phyloP scores from a whole-genome alignment of 2,888 invertebrate genomes.

The Eristalis tenax region DNA sequence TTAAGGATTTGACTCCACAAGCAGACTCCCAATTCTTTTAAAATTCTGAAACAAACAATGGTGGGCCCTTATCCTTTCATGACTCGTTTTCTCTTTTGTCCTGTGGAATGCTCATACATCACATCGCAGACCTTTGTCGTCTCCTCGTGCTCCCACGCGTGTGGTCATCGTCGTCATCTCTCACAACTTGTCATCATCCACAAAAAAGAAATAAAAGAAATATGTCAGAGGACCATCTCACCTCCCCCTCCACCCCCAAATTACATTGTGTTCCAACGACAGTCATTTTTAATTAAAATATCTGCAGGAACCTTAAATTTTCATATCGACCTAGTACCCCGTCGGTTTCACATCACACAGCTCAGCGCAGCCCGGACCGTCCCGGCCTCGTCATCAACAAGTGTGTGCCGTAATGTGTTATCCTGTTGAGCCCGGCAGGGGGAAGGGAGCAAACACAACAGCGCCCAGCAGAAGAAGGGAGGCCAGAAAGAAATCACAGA shows the following conservation, averaged over 20 bases:
- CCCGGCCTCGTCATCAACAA: constrained; percentile 34
- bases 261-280: constrained; percentile 8
- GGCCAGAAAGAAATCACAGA: constrained; percentile 39
- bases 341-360: not conserved
- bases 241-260: not conserved
- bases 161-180: not conserved
- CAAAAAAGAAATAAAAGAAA: not conserved
- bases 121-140: not conserved
- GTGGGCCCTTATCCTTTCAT: too few relatives aligned
- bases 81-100: too few relatives aligned
- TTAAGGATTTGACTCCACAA: too few relatives aligned
- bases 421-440: constrained; percentile 7
- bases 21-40: too few relatives aligned
- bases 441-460: not conserved
- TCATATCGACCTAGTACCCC: constrained; percentile 33
- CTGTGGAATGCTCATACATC: not conserved
- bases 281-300: constrained; percentile 53
- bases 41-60: too few relatives aligned
- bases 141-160: not conserved
- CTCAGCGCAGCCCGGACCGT: not conserved
- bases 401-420: constrained; percentile 36
- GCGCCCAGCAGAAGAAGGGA: not conserved
- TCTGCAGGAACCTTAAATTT: constrained; percentile 47
- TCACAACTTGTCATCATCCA: not conserved
- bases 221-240: too few relatives aligned